Conservation (phyloP, 2,888 invertebrate genomes). For the Scotopteryx bipunctaria region DNA sequence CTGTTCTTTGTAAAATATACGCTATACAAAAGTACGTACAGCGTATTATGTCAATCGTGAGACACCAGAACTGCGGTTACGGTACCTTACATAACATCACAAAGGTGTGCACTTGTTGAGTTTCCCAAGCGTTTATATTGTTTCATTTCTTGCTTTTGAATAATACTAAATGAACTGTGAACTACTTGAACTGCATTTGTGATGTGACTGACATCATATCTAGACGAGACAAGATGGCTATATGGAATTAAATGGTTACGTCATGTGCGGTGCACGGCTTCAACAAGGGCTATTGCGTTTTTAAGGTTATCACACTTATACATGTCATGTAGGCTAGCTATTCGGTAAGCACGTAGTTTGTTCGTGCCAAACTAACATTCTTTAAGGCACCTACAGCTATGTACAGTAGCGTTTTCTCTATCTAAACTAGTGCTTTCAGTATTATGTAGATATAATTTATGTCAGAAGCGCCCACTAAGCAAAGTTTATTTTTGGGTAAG, state of each 20-base stretch:
- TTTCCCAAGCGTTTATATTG: conserved; percentile 69
- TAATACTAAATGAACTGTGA: conserved; percentile 40
- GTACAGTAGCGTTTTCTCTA: background rate
- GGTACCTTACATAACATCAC: conserved; percentile 44
- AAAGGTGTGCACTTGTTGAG: conserved; percentile 66
- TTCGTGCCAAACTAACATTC: conserved; percentile 11
- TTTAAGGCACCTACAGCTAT: conserved; percentile 1
- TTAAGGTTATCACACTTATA: conserved; percentile 22
- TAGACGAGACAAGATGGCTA: conserved; percentile 32
- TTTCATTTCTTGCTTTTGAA: conserved; percentile 52
- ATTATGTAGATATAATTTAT: no score
- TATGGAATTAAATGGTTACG: conserved; percentile 27
- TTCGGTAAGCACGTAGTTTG: conserved; percentile 8
- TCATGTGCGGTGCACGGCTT: conserved; percentile 21
- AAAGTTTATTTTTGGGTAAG: background rate
- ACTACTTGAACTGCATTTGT: conserved; percentile 40
- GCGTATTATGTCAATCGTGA: conserved; percentile 44
- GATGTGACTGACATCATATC: conserved; percentile 30
- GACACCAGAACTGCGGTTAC: conserved; percentile 30
- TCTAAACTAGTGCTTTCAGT: no score
- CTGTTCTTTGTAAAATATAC: background rate
- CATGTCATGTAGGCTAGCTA: background rate
- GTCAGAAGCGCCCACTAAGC: background rate
- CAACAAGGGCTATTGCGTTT: conserved; percentile 20
- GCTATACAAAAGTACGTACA: background rate